Base-by-base conservation (phyloP, 2,113 vertebrate species). In the Telmatochromis brachygnathus region DNA sequence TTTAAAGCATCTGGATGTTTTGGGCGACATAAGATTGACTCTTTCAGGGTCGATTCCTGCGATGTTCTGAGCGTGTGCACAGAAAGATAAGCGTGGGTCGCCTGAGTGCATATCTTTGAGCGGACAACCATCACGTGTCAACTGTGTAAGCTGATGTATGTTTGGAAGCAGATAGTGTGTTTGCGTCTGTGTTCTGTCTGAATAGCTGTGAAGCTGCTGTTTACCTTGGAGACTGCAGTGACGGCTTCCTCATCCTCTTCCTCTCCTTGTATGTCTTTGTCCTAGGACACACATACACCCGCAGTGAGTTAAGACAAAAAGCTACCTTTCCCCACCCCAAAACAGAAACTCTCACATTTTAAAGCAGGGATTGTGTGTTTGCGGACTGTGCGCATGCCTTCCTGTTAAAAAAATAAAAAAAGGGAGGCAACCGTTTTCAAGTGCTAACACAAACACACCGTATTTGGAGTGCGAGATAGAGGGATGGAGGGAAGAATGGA, bases 221-320 rank as follows among this genome's bases (percentile, higher is more conserved):
- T 94, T 96, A 96, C 95, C 94, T 95, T 95, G 81, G 94, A 90
- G 33, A 85, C 81, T 23, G 79, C 56, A 45, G 89, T 88, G 84
- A 84, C 91, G 15, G 89, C 88, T 83, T 95, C 94, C 87, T 95
- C 94, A 84, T 94, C 93, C 87, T 95, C 93, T 88, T 94, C 93
- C 88, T 94, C 95, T 93, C 89, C 95, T 93, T 92, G 89, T 90
- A 92, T 68, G 89, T 93, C 93, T 95, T 95, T 95, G 90, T 94
- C 94, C 95, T 96, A 83, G 58, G 49, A 92, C n/a, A 92, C 68
- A 88, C 23, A 91, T 33, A 90, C 58, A 90, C 21, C 77, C 35
- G 23, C 62, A 86, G 84, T 84, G 17, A 89, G 86, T 91, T 85
- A 91, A 75, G 49, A 91, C 87, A 90, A 87, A 93, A 56, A 83